Conservation (phyloP, 2,113 vertebrate genomes). For the Origma solitaria region DNA sequence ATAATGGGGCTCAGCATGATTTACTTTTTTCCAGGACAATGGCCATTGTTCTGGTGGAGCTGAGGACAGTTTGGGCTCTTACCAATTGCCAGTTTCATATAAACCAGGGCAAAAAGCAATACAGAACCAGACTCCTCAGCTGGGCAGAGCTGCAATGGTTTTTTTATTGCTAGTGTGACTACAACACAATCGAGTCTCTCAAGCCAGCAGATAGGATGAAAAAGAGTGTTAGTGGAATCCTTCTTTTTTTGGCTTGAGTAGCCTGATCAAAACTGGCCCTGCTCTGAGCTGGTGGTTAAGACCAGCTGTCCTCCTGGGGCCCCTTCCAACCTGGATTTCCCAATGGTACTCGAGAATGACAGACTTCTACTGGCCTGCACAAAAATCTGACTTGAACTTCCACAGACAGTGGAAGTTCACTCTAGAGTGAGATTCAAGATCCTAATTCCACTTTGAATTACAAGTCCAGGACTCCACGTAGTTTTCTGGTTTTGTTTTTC, state of each 20-base stretch:
- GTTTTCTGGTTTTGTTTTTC: not conserved
- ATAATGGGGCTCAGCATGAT: not conserved
- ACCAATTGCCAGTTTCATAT: not conserved
- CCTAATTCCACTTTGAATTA: not conserved
- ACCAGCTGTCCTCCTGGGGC: not conserved
- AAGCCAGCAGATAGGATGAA: not conserved
- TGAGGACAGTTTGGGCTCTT: not conserved
- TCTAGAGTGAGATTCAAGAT: not conserved
- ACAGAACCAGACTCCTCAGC: not conserved
- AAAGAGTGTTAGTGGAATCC: not conserved
- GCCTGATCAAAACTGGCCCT: not conserved
- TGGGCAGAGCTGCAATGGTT: not conserved
- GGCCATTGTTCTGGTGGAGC: not conserved
- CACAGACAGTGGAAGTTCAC: not conserved
- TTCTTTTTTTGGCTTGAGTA: not conserved
- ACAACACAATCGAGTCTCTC: not conserved
- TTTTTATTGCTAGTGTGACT: not conserved
- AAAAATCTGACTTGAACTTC: not conserved
- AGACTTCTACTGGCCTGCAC: not conserved
- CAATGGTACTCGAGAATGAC: not conserved
- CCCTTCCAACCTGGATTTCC: not conserved
- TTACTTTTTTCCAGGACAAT: conserved; percentile 4
- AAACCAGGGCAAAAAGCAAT: not conserved
- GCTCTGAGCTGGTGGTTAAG: not conserved
- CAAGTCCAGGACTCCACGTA: not conserved